Percentiles rank a stretch among this genome's conserved stretches.
Evolutionary conservation across 2,888 invertebrate genomes (phyloP).

Genomic region (Elysia crispata): DNA sequence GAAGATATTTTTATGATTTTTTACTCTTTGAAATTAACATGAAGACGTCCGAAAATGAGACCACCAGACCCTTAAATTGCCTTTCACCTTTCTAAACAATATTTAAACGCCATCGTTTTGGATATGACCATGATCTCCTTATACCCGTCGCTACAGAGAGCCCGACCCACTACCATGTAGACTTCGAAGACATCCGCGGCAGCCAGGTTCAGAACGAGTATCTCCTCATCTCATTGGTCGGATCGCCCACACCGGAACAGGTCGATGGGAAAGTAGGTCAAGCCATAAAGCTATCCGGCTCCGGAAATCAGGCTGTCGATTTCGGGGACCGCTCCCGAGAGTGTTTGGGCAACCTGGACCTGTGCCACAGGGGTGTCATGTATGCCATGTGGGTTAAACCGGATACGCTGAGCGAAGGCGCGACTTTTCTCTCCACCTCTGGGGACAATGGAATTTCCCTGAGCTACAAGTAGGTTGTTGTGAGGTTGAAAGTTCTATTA

Average conservation of each 20-base stretch:
- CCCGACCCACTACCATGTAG: conserved; percentile 64
- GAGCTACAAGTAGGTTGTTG: conserved; percentile 57
- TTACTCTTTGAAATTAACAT: too few species aligned
- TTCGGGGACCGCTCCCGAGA: conserved; percentile 60
- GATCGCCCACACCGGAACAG: conserved; percentile 54
- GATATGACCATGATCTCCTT: too few species aligned
- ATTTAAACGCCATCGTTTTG: too few species aligned
- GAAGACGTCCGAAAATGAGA: too few species aligned
- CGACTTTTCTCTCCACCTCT: conserved; percentile 61
- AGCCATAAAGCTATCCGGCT: conserved; percentile 62
- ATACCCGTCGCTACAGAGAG: conserved; percentile 66
- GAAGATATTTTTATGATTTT: too few species aligned
- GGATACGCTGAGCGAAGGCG: conserved; percentile 46
- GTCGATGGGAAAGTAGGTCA: conserved; percentile 65
- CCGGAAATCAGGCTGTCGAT: conserved; percentile 57
- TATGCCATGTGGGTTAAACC: conserved; percentile 67
- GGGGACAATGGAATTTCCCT: conserved; percentile 71
- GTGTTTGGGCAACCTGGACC: conserved; percentile 70
- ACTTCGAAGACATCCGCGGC: conserved; percentile 63
- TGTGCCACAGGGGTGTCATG: conserved; percentile 66
- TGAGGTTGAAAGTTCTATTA: too few species aligned
- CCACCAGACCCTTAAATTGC: too few species aligned
- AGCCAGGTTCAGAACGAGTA: conserved; percentile 57
- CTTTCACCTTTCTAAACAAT: too few species aligned
- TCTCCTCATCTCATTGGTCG: conserved; percentile 57